A percentile compares a stretch with the other conserved stretches of the same genome.
phyloP scores from a whole-genome alignment of 2,888 invertebrate species.

The Hydriomena furcata region DNA sequence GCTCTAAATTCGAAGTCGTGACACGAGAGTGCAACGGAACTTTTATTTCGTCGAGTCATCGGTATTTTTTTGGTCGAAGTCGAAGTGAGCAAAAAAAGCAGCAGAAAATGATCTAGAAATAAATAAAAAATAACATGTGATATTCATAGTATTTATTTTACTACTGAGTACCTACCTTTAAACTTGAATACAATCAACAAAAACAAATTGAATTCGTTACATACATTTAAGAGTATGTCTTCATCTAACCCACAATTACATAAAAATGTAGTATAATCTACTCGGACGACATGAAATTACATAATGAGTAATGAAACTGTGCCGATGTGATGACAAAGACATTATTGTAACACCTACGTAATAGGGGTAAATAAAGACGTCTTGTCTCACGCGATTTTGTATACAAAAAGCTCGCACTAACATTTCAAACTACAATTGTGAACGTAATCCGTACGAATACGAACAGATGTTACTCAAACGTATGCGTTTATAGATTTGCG shows the following conservation, averaged over 20 bases:
- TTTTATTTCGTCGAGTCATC: no score
- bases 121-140: no score
- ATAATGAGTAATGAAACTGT: constrained; percentile 23
- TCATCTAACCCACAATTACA: constrained; percentile 10
- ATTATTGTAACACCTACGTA: constrained; percentile 33
- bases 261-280: constrained; percentile 3
- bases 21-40: no score
- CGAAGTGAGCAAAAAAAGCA: no score
- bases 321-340: constrained; percentile 28
- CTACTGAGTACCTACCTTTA: not conserved
- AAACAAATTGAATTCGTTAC: constrained; percentile 1
- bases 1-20: no score
- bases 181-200: constrained; percentile 3
- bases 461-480: constrained; percentile 2
- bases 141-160: no score
- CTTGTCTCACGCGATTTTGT: constrained; percentile 36
- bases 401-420: constrained; percentile 37
- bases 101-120: no score
- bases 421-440: constrained; percentile 14
- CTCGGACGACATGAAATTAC: constrained; percentile 16
- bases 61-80: no score
- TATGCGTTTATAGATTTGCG: not conserved
- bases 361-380: constrained; percentile 20
- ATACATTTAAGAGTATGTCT: constrained; percentile 2
- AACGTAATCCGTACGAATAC: not conserved